A percentile compares a stretch with the other conserved stretches of the same genome.
phyloP scores from a whole-genome alignment of 2,888 invertebrate genomes.

The Tetranychus piercei region DNA sequence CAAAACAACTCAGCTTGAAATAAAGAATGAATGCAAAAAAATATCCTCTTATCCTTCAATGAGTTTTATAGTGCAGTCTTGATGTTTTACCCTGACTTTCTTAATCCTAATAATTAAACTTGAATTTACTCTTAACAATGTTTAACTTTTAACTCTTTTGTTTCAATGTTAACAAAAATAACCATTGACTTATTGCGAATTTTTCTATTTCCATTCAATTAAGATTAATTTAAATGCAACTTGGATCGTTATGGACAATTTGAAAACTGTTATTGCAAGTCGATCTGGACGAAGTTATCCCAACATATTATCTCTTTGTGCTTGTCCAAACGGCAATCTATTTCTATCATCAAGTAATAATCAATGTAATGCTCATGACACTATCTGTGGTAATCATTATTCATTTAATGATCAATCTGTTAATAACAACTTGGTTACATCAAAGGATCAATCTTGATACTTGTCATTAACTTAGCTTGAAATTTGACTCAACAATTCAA shows the following conservation, averaged over 20 bases:
- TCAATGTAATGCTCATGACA: neutral
- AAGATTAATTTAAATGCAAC: neutral
- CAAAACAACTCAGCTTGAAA: neutral
- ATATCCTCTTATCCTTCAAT: neutral
- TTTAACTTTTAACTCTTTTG: too few relatives aligned
- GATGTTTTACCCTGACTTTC: too few relatives aligned
- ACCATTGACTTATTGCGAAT: too few relatives aligned
- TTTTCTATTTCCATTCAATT: neutral
- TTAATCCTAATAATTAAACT: too few relatives aligned
- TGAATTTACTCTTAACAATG: too few relatives aligned
- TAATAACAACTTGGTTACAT: neutral
- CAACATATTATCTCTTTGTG: neutral
- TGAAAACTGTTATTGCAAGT: constrained; percentile 4
- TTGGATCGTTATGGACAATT: neutral
- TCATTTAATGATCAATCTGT: neutral
- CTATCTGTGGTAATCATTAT: neutral
- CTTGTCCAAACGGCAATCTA: neutral
- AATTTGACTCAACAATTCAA: neutral
- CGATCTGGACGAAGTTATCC: constrained; percentile 7
- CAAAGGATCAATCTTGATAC: neutral
- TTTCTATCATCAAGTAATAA: neutral
- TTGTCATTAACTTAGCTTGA: neutral
- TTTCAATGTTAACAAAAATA: too few relatives aligned
- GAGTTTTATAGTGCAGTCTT: neutral
- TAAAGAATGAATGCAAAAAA: neutral